Conservation (phyloP, 2,113 vertebrate genomes). For the Prolemur simus region DNA sequence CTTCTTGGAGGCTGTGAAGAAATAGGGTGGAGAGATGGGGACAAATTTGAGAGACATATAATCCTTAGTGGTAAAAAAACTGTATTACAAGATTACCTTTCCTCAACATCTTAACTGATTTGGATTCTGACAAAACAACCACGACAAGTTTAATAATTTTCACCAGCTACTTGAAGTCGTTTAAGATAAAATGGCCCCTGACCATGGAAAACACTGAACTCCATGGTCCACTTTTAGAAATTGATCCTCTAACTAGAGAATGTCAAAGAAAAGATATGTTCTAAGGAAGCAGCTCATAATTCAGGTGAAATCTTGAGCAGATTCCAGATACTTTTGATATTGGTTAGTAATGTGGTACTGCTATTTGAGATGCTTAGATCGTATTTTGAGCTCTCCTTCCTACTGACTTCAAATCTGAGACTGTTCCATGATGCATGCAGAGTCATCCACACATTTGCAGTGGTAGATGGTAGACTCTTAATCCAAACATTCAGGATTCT, state of each 20-base stretch:
- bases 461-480: neutral
- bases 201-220: neutral
- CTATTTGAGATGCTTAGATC: neutral
- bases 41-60: neutral
- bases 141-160: constrained; percentile 26
- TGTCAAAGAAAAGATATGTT: neutral
- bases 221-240: neutral
- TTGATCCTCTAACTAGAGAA: neutral
- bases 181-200: neutral
- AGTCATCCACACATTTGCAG: neutral
- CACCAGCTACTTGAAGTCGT: constrained; percentile 9
- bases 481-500: neutral
- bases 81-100: neutral
- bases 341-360: neutral
- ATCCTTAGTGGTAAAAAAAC: neutral
- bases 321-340: neutral
- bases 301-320: neutral
- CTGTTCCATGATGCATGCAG: neutral
- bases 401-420: neutral
- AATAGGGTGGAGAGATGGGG: neutral
- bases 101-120: neutral
- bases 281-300: neutral
- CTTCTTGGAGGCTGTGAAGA: neutral
- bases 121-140: neutral
- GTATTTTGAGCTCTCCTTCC: neutral